These are phyloP conservation scores for Syrista parreyssii DNA, from an alignment of 2,888 invertebrate species.

Conservation along the genomic window DNA sequence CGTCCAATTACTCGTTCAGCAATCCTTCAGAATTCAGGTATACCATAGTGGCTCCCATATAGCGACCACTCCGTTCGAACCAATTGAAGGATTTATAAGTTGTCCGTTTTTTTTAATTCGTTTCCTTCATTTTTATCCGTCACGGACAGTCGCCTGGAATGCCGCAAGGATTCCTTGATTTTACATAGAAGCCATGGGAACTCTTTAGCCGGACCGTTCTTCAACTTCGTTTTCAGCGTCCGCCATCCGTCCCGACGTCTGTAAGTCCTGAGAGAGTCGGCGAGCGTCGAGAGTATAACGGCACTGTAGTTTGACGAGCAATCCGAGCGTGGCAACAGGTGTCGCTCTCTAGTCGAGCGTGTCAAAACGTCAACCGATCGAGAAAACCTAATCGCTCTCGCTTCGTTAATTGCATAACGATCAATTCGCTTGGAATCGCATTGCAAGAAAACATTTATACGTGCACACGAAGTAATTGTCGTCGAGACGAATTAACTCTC, in stretches of 20 bases:
- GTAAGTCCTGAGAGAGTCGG: not conserved
- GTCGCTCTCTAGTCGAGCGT: not conserved
- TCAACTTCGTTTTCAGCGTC: not conserved
- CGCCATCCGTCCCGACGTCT: not conserved
- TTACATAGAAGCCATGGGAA: not conserved
- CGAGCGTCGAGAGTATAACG: not conserved
- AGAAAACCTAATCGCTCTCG: not conserved
- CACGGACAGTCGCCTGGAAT: not conserved
- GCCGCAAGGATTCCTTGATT: not conserved
- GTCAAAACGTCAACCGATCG: not conserved
- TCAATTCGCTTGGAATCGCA: not conserved
- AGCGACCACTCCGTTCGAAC: not conserved
- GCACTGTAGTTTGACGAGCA: not conserved
- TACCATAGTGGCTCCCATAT: not conserved
- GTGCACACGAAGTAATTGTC: not conserved
- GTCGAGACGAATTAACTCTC: not conserved
- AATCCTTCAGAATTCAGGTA: conserved; percentile 18
- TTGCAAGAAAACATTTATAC: not conserved
- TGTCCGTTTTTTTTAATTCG: not conserved
- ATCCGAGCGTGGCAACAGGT: not conserved
- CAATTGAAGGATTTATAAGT: not conserved
- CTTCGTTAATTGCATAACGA: not conserved
- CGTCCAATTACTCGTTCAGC: conserved; percentile 22
- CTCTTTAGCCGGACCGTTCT: not conserved
- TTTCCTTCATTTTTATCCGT: not conserved